Conservation (phyloP, 1,140 invertebrate species). For the Nylanderia fulva region DNA sequence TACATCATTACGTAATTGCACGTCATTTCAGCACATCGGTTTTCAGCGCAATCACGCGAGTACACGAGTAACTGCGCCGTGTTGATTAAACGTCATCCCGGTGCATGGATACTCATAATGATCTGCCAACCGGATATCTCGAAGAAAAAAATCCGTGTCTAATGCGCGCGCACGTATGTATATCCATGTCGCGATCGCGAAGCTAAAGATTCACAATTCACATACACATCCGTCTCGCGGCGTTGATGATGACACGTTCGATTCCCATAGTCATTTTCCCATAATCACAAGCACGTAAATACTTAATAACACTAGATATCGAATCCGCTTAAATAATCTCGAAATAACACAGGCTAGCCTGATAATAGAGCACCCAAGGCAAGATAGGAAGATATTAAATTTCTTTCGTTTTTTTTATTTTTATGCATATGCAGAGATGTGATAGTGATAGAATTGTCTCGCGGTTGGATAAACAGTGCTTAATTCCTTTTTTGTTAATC, state of each 20-base stretch:
- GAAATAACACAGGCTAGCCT: background rate
- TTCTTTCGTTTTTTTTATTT: background rate
- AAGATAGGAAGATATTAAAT: background rate
- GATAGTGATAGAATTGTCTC: background rate
- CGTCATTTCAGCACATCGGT: conserved; percentile 15
- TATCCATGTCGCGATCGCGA: conserved; percentile 13
- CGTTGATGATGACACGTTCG: conserved; percentile 45
- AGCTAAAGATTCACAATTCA: conserved; percentile 59
- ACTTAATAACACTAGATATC: conserved; percentile 64
- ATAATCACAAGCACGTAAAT: conserved; percentile 37
- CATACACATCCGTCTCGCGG: conserved; percentile 40
- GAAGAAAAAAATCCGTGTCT: conserved; percentile 32
- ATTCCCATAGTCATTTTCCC: conserved; percentile 57
- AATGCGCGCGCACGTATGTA: conserved; percentile 1
- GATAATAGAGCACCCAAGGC: background rate
- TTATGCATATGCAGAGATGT: background rate
- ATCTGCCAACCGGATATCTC: conserved; percentile 57
- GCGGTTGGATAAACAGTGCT: background rate
- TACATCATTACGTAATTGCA: conserved; percentile 45
- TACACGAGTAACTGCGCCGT: conserved; percentile 50
- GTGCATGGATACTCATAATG: conserved; percentile 62
- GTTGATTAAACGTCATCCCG: conserved; percentile 70
- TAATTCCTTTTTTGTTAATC: background rate
- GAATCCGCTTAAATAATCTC: conserved; percentile 17
- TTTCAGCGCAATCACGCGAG: background rate